Evolutionary conservation across 2,113 vertebrate species (phyloP).

Genomic region (Ageneiosus marmoratus): DNA sequence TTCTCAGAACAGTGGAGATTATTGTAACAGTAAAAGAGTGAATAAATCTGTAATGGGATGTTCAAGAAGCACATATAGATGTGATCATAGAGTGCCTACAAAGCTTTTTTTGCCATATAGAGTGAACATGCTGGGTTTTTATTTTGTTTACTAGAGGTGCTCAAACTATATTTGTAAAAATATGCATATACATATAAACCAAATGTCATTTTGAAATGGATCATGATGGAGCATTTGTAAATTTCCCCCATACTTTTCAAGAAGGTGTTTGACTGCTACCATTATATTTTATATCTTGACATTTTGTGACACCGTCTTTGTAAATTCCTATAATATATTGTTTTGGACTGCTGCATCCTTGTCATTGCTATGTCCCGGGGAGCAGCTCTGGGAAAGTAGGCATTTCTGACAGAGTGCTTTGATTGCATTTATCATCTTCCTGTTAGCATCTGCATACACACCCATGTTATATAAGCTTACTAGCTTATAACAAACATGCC

Average conservation of each 20-base stretch:
- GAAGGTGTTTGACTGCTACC: no score
- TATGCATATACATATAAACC: neutral
- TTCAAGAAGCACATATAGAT: neutral
- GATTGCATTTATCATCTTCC: conserved; percentile 56
- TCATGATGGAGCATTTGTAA: neutral
- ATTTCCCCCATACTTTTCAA: neutral
- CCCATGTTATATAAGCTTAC: conserved; percentile 40
- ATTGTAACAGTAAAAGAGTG: no score
- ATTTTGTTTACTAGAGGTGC: no score
- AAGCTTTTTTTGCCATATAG: no score
- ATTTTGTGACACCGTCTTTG: neutral
- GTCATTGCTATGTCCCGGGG: neutral
- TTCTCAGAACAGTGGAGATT: no score
- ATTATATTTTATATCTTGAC: neutral
- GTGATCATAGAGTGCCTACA: no score
- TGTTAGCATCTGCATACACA: conserved; percentile 33
- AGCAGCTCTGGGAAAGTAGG: conserved; percentile 2
- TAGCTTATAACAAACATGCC: conserved; percentile 38
- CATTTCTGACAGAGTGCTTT: conserved; percentile 4
- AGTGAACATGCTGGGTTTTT: no score
- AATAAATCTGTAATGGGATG: neutral
- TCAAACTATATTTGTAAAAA: no score
- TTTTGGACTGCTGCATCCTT: neutral
- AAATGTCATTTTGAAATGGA: neutral
- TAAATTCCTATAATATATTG: neutral